Evolutionary conservation across 1,140 invertebrate genomes (phyloP).

Genomic region (Leptopilina clavipes): DNA sequence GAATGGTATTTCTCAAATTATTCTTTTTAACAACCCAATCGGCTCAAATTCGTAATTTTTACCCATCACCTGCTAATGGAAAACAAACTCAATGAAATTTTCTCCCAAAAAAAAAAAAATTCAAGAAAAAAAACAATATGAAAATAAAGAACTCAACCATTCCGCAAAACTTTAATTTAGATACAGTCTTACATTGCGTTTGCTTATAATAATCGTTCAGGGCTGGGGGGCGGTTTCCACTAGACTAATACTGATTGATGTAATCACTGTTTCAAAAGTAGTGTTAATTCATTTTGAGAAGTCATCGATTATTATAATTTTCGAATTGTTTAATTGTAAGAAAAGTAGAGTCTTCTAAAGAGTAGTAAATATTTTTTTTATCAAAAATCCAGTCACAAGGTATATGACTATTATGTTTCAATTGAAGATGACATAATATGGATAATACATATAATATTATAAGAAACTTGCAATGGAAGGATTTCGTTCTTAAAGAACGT

Average conservation of each 20-base stretch:
- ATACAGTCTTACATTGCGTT: constrained; percentile 48
- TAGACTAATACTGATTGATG: constrained; percentile 47
- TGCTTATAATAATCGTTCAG: constrained; percentile 28
- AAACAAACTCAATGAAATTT: too few species aligned
- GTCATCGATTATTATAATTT: background rate
- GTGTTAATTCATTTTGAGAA: constrained; percentile 2
- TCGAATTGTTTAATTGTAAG: background rate
- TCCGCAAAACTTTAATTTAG: constrained; percentile 39
- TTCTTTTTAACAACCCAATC: constrained; percentile 30
- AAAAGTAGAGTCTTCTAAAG: background rate
- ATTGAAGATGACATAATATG: background rate
- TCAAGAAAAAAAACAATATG: background rate
- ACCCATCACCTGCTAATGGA: background rate
- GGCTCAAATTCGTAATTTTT: too few species aligned
- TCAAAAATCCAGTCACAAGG: background rate
- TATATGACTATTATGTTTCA: background rate
- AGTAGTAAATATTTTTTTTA: background rate
- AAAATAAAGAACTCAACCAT: background rate
- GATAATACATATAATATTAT: background rate
- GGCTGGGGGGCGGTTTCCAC: background rate
- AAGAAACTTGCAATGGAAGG: background rate
- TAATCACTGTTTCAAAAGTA: constrained; percentile 11
- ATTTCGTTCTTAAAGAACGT: background rate
- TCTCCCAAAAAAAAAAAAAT: background rate
- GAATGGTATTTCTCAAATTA: constrained; percentile 53